phyloP scores from a whole-genome alignment of 2,113 vertebrate genomes.

The Laticauda laticaudata region DNA sequence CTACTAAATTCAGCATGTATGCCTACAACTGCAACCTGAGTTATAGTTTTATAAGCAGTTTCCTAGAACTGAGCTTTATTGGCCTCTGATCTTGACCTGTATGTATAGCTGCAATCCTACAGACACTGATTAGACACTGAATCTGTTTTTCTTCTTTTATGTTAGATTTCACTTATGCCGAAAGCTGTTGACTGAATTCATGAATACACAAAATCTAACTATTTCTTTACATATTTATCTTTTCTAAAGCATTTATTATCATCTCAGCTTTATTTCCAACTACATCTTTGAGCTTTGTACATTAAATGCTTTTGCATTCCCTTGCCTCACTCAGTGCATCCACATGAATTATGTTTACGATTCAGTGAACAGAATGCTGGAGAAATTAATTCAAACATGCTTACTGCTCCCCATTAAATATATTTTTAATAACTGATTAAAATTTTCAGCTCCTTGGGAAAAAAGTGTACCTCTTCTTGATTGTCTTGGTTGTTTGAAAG shows the following conservation, averaged over 20 bases:
- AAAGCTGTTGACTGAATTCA: background rate
- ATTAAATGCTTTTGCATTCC: background rate
- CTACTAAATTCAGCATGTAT: background rate
- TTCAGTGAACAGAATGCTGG: background rate
- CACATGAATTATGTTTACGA: background rate
- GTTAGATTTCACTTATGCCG: background rate
- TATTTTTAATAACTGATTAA: background rate
- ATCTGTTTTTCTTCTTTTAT: slow-evolving; percentile 6
- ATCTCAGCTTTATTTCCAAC: background rate
- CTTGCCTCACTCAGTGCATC: background rate
- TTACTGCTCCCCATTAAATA: background rate
- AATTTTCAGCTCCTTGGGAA: background rate
- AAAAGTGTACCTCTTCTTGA: background rate
- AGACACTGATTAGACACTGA: background rate
- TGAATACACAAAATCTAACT: background rate
- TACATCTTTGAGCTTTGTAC: background rate
- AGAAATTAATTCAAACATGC: background rate
- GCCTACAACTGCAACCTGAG: background rate
- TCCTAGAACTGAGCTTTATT: background rate
- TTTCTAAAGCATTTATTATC: slow-evolving; percentile 5
- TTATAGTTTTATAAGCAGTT: background rate
- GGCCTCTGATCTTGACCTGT: background rate
- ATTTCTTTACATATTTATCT: background rate
- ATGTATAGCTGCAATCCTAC: background rate
- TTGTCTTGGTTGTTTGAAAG: background rate